Percentiles rank a stretch among this genome's conserved stretches.
These are phyloP conservation scores for Acanthopagrus latus DNA, from an alignment of 2,797 vertebrate species.

Conservation along the genomic window DNA sequence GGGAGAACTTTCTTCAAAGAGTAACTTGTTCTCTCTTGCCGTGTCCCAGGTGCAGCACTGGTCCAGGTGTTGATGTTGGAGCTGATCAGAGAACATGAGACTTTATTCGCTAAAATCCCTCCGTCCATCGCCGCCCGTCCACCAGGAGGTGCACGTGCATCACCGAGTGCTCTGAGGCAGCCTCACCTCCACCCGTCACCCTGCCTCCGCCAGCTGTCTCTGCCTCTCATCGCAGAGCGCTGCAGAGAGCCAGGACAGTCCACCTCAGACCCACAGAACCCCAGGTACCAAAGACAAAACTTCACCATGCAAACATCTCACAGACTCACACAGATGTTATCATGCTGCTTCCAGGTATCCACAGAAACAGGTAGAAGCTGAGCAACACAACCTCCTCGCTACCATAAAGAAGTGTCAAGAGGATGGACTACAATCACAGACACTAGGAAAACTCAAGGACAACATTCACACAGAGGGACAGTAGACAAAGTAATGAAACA, in stretches of 20 bases:
- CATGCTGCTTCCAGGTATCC: neutral
- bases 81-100: conserved; percentile 75
- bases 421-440: too few relatives aligned
- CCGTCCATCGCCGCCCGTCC: conserved; percentile 25
- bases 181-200: conserved; percentile 65
- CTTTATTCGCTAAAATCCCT: conserved; percentile 69
- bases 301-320: neutral
- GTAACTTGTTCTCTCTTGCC: neutral
- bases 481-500: too few relatives aligned
- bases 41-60: conserved; percentile 70
- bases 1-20: neutral
- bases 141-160: conserved; percentile 10
- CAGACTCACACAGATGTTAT: neutral
- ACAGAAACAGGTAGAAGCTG: neutral
- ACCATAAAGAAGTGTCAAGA: neutral
- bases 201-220: conserved; percentile 81
- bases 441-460: too few relatives aligned
- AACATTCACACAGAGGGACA: too few relatives aligned
- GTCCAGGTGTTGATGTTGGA: conserved; percentile 79
- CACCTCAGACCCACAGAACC: conserved; percentile 29
- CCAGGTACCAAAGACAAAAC: conserved; percentile 46
- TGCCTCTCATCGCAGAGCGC: conserved; percentile 77
- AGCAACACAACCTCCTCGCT: neutral
- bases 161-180: conserved; percentile 49
- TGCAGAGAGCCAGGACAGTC: conserved; percentile 42